These are phyloP conservation scores for Panulirus ornatus DNA, from an alignment of 1,140 invertebrate species.

Conservation along the genomic window DNA sequence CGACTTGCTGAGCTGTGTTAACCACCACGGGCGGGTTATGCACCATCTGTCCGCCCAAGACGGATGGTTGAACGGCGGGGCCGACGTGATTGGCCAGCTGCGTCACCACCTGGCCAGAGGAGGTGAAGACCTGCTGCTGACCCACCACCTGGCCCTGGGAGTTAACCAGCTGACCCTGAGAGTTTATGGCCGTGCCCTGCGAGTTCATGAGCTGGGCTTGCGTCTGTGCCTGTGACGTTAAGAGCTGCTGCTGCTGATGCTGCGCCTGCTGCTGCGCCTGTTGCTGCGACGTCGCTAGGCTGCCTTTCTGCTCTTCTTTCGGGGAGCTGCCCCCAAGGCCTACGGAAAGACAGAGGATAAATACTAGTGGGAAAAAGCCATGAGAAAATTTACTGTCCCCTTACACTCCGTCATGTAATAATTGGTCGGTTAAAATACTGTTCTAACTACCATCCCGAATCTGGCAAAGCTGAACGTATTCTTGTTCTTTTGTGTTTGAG, in stretches of 20 bases:
- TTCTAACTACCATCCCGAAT: too few species aligned
- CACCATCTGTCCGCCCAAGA: conserved; percentile 44
- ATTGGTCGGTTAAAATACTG: too few species aligned
- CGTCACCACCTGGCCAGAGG: conserved; percentile 44
- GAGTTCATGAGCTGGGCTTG: conserved; percentile 53
- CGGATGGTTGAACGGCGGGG: conserved; percentile 33
- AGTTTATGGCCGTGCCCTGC: conserved; percentile 49
- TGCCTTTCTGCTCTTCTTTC: conserved; percentile 62
- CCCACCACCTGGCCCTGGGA: conserved; percentile 60
- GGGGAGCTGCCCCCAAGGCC: conserved; percentile 64
- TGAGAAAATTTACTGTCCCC: too few species aligned
- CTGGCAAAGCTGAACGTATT: too few species aligned
- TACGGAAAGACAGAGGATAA: conserved; percentile 23
- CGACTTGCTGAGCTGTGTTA: conserved; percentile 53
- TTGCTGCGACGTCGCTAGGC: conserved; percentile 20
- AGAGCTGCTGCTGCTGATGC: conserved; percentile 60
- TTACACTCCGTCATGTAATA: too few species aligned
- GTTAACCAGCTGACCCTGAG: conserved; percentile 57
- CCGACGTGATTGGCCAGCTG: conserved; percentile 64
- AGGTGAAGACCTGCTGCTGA: conserved; percentile 47
- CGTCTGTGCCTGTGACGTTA: conserved; percentile 43
- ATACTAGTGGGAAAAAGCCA: too few species aligned
- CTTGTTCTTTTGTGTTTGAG: too few species aligned
- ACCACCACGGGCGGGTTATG: conserved; percentile 62
- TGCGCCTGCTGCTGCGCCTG: conserved; percentile 63